Evolutionary conservation across 2,888 invertebrate species (phyloP).

Genomic region (Cyrtodaria siliqua): DNA sequence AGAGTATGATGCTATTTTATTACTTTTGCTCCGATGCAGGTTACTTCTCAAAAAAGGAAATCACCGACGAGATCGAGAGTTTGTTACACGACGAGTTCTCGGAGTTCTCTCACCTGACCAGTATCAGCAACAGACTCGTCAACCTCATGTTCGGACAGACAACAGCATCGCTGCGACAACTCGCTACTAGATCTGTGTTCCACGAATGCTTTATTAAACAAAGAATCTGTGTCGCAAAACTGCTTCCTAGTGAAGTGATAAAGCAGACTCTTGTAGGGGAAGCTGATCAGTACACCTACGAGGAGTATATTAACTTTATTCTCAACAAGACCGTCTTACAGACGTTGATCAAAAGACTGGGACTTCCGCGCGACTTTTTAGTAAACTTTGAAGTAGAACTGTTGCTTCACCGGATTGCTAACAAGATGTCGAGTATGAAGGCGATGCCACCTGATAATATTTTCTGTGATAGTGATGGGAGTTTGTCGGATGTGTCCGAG

Average conservation of each 20-base stretch:
- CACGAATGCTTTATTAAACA: slow-evolving; percentile 73
- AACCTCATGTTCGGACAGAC: slow-evolving; percentile 78
- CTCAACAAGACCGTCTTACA: slow-evolving; percentile 75
- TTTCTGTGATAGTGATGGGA: slow-evolving; percentile 69
- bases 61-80: slow-evolving; percentile 74
- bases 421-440: slow-evolving; percentile 68
- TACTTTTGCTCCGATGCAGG: too few species aligned
- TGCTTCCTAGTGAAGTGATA: slow-evolving; percentile 70
- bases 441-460: slow-evolving; percentile 71
- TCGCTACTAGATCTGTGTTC: slow-evolving; percentile 76
- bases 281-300: slow-evolving; percentile 68
- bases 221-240: slow-evolving; percentile 64
- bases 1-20: too few species aligned
- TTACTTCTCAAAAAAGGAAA: slow-evolving; percentile 74
- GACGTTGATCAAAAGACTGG: slow-evolving; percentile 64
- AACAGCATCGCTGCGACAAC: slow-evolving; percentile 74
- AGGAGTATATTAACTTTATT: slow-evolving; percentile 76
- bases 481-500: slow-evolving; percentile 61
- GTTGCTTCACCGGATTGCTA: slow-evolving; percentile 71
- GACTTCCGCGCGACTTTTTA: slow-evolving; percentile 70
- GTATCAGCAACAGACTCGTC: slow-evolving; percentile 67
- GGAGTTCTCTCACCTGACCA: slow-evolving; percentile 72
- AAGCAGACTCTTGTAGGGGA: slow-evolving; percentile 68
- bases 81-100: slow-evolving; percentile 74
- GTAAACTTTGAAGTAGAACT: slow-evolving; percentile 79